Conservation (phyloP, 2,888 invertebrate genomes). For the Hirudinaria manillensis region DNA sequence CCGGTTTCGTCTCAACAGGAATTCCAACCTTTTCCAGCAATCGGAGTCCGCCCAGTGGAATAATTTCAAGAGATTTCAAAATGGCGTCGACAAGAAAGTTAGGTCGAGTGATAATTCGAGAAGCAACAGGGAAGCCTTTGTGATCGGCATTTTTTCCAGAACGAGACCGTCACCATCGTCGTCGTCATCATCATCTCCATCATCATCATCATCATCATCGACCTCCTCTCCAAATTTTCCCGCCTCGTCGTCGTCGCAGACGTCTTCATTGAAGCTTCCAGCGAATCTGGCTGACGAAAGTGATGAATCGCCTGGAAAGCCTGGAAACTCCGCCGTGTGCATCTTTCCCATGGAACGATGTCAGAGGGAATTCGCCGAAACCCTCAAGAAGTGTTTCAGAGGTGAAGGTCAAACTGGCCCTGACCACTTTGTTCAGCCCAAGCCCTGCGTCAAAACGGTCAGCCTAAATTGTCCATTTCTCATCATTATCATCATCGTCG, state of each 20-base stretch:
- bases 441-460: slow-evolving; percentile 35
- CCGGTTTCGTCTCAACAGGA: too few species aligned
- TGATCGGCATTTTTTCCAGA: neutral
- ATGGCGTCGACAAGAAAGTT: too few species aligned
- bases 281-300: neutral
- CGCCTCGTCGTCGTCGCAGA: neutral
- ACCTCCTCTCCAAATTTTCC: neutral
- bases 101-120: too few species aligned
- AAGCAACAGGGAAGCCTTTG: too few species aligned
- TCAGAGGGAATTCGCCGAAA: slow-evolving; percentile 26
- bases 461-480: neutral
- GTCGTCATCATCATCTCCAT: slow-evolving; percentile 8
- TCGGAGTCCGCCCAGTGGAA: too few species aligned
- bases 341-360: slow-evolving; percentile 24
- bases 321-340: slow-evolving; percentile 25
- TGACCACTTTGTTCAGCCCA: slow-evolving; percentile 33
- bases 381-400: slow-evolving; percentile 28
- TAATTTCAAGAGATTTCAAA: too few species aligned
- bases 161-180: slow-evolving; percentile 6
- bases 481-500: neutral
- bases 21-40: too few species aligned
- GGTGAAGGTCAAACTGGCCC: slow-evolving; percentile 33
- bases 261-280: neutral
- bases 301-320: neutral
- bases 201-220: slow-evolving; percentile 17